Evolutionary conservation across 2,888 invertebrate species (phyloP).

Genomic region (Periphyllus acericola): DNA sequence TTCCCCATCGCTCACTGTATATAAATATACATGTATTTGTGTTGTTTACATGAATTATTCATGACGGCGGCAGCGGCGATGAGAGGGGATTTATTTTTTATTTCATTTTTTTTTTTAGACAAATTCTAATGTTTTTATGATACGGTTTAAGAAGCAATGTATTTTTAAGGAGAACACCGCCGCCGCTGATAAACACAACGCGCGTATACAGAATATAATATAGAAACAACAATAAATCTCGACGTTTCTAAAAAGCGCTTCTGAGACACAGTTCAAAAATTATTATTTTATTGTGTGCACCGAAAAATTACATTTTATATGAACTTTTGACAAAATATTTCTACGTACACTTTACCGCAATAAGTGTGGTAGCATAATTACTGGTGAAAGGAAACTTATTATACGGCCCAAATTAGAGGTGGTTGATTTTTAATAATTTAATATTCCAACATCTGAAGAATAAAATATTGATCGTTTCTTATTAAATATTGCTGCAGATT

Average conservation of each 20-base stretch:
- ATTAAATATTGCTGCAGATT: too few relatives aligned
- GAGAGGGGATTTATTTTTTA: constrained; percentile 4
- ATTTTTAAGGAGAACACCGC: background rate
- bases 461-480: too few relatives aligned
- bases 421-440: too few relatives aligned
- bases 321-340: background rate
- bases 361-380: too few relatives aligned
- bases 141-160: constrained; percentile 21
- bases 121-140: constrained; percentile 38
- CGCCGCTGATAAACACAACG: background rate
- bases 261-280: background rate
- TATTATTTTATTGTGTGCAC: background rate
- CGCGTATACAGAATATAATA: background rate
- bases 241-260: background rate
- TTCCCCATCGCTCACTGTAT: too few relatives aligned
- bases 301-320: background rate
- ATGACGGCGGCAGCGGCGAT: background rate
- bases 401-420: too few relatives aligned
- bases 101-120: constrained; percentile 2
- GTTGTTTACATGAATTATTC: background rate
- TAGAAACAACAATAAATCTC: constrained; percentile 14
- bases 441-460: too few relatives aligned
- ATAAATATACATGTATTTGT: background rate
- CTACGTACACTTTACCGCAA: too few relatives aligned
- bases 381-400: too few relatives aligned